Conservation (phyloP, 2,113 vertebrate species). For the Rafetus swinhoei region DNA sequence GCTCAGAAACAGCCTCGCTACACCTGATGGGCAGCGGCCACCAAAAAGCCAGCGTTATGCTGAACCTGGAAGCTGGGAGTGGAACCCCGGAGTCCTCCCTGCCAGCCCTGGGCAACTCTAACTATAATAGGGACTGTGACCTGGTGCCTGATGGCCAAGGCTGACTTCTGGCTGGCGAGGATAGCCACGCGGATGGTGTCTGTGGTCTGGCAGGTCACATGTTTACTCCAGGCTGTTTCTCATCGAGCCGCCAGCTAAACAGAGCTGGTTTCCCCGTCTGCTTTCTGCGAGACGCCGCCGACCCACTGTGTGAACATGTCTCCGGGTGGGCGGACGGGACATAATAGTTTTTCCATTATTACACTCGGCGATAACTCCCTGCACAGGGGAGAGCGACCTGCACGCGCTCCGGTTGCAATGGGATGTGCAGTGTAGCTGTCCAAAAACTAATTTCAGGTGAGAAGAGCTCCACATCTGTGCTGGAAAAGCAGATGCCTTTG, state of each 20-base stretch:
- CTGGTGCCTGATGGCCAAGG: background rate
- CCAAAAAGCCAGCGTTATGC: background rate
- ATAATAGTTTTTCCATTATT: background rate
- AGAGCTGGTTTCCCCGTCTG: rapidly evolving
- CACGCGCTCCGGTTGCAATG: background rate
- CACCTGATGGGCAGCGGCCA: background rate
- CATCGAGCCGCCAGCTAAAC: background rate
- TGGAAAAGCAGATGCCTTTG: background rate
- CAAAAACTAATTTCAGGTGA: constrained; percentile 57
- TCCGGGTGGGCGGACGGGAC: rapidly evolving
- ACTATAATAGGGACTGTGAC: background rate
- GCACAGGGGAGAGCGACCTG: rapidly evolving
- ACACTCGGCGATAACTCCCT: constrained; percentile 28
- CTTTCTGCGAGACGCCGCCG: background rate
- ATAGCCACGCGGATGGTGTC: rapidly evolving
- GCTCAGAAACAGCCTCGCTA: background rate
- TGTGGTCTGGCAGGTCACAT: background rate
- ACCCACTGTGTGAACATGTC: background rate
- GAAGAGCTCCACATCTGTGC: background rate
- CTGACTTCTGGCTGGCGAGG: background rate
- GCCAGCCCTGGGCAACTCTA: background rate
- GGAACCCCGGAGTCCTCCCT: background rate
- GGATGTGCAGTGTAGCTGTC: constrained; percentile 3
- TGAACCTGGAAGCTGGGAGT: background rate
- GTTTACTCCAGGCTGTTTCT: background rate